These are phyloP conservation scores for Leucophora obtusa DNA, from an alignment of 2,888 invertebrate genomes.

Conservation along the genomic window DNA sequence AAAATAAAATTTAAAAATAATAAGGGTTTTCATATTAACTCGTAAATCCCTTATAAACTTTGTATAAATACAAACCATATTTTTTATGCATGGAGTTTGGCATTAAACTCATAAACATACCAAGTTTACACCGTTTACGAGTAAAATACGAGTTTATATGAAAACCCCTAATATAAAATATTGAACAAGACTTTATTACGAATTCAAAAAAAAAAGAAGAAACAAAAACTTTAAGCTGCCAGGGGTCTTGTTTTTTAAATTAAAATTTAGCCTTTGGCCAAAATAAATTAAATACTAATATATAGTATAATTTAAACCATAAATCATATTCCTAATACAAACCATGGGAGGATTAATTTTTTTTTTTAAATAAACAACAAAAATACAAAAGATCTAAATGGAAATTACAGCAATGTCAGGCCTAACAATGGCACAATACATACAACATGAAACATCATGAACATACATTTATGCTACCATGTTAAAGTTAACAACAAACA, in stretches of 20 bases:
- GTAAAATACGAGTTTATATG: too few species aligned
- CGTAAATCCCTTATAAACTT: too few species aligned
- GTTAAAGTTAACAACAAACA: neutral
- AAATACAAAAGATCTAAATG: constrained; percentile 1
- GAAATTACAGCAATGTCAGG: neutral
- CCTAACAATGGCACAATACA: neutral
- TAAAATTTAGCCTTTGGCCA: neutral
- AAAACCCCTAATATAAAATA: too few species aligned
- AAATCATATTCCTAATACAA: neutral
- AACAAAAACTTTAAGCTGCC: too few species aligned
- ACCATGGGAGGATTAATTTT: neutral
- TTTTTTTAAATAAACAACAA: neutral
- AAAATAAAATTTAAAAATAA: too few species aligned
- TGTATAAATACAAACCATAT: too few species aligned
- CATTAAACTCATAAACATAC: too few species aligned
- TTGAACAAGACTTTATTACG: too few species aligned
- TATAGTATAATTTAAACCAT: neutral
- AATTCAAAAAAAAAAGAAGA: too few species aligned
- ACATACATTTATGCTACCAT: neutral
- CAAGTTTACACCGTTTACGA: too few species aligned
- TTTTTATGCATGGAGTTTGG: too few species aligned
- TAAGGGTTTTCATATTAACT: too few species aligned
- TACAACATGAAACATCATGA: neutral
- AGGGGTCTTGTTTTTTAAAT: neutral
- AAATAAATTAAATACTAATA: neutral